phyloP scores from a whole-genome alignment of 2,113 vertebrate species.

The Myrmecobius fasciatus region DNA sequence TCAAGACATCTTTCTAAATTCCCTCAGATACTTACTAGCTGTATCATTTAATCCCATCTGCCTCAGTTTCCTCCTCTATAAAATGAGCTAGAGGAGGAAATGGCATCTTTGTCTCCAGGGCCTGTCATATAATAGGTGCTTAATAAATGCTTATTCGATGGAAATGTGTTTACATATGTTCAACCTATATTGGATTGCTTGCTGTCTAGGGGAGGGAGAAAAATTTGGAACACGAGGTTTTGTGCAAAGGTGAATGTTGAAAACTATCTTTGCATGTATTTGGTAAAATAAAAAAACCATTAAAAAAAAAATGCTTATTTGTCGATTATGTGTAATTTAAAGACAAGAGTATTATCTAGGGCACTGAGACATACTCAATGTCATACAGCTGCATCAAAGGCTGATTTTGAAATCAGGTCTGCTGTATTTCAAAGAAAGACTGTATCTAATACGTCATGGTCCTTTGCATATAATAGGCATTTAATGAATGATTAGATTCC shows the following conservation, averaged over 20 bases:
- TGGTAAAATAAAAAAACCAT: too few relatives aligned
- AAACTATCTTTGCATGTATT: too few relatives aligned
- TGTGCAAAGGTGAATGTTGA: too few relatives aligned
- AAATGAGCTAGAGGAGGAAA: background rate
- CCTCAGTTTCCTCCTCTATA: background rate
- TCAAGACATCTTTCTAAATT: background rate
- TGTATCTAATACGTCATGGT: background rate
- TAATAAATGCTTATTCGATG: background rate
- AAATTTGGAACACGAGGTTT: too few relatives aligned
- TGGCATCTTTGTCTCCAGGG: background rate
- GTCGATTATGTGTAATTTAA: background rate
- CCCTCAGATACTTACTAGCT: background rate
- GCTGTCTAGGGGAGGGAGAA: too few relatives aligned
- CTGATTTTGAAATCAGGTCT: background rate
- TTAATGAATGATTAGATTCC: background rate
- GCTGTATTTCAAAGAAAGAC: background rate
- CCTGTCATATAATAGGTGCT: background rate
- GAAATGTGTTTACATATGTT: too few relatives aligned
- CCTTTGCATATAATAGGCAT: background rate
- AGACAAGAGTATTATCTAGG: background rate
- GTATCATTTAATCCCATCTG: background rate
- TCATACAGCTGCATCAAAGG: background rate
- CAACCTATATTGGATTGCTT: too few relatives aligned
- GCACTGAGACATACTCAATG: background rate
- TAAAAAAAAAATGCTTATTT: background rate